A percentile compares a stretch with the other conserved stretches of the same genome.
Evolutionary conservation across 2,888 invertebrate species (phyloP).

Genomic region (Ryuthela nishihirai): DNA sequence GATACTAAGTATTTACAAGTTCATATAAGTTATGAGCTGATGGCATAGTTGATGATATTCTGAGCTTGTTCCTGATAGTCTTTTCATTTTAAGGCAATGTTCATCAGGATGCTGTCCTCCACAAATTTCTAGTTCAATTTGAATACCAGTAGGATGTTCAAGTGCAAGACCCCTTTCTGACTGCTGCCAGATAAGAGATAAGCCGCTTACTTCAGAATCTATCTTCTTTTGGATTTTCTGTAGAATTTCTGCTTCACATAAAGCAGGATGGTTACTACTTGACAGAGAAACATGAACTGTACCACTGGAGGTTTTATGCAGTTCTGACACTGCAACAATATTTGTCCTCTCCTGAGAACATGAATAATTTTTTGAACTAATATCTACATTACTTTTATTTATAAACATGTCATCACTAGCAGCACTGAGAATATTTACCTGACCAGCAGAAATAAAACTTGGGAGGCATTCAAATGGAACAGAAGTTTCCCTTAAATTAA

Average conservation of each 20-base stretch:
- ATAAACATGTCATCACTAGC: too few relatives aligned
- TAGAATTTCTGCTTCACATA: conserved; percentile 73
- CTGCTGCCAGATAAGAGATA: conserved; percentile 48
- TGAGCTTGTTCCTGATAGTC: conserved; percentile 81
- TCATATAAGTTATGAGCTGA: conserved; percentile 76
- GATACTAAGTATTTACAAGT: too few relatives aligned
- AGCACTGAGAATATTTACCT: too few relatives aligned
- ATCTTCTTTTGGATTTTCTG: conserved; percentile 72
- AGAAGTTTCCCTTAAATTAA: too few relatives aligned
- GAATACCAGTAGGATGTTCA: conserved; percentile 76
- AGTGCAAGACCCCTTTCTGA: conserved; percentile 57
- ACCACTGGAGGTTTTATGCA: conserved; percentile 51
- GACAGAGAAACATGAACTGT: conserved; percentile 70
- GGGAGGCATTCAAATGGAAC: too few relatives aligned
- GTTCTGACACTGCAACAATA: conserved; percentile 5
- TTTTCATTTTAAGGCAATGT: conserved; percentile 76
- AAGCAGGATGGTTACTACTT: conserved; percentile 68
- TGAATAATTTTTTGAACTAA: too few relatives aligned
- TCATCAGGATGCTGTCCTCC: conserved; percentile 60
- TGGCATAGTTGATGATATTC: conserved; percentile 84
- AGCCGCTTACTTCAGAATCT: conserved; percentile 63
- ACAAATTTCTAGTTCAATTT: conserved; percentile 76
- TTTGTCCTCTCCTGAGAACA: too few relatives aligned
- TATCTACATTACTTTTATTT: too few relatives aligned
- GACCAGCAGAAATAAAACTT: too few relatives aligned